These are phyloP conservation scores for Aquatica leii DNA, from an alignment of 2,888 invertebrate genomes.

Conservation along the genomic window DNA sequence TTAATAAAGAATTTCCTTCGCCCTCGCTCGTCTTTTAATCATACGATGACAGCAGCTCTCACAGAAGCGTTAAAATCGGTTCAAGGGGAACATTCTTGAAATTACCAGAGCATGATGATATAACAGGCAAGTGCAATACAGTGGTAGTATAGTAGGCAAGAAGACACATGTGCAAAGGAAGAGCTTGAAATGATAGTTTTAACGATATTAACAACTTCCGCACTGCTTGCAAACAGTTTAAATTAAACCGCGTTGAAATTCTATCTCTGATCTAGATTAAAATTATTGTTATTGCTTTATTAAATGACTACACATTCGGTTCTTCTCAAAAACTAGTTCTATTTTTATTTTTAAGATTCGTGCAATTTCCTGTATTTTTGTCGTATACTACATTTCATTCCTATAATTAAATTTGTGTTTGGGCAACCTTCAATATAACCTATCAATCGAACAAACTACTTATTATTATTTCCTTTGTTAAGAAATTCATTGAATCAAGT, in stretches of 20 bases:
- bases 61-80: slow-evolving; percentile 29
- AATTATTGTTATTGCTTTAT: slow-evolving; percentile 47
- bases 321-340: slow-evolving; percentile 5
- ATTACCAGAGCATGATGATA: slow-evolving; percentile 25
- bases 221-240: slow-evolving; percentile 46
- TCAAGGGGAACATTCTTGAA: slow-evolving; percentile 25
- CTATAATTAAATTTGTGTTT: slow-evolving; percentile 8
- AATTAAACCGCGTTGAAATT: slow-evolving; percentile 45
- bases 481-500: slow-evolving; percentile 6
- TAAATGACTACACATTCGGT: slow-evolving; percentile 36
- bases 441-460: slow-evolving; percentile 8
- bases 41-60: slow-evolving; percentile 31
- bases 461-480: slow-evolving; percentile 9
- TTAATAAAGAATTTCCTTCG: slow-evolving; percentile 17
- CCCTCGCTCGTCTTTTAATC: slow-evolving; percentile 25
- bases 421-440: background rate
- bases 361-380: slow-evolving; percentile 16
- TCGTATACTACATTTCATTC: slow-evolving; percentile 7
- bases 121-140: slow-evolving; percentile 25
- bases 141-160: slow-evolving; percentile 20
- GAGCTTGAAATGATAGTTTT: slow-evolving; percentile 37
- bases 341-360: slow-evolving; percentile 21
- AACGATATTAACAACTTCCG: slow-evolving; percentile 46
- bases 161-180: slow-evolving; percentile 39
- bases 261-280: slow-evolving; percentile 46